Evolutionary conservation across 2,888 invertebrate genomes (phyloP).

Genomic region (Cryptocephalus primarius): DNA sequence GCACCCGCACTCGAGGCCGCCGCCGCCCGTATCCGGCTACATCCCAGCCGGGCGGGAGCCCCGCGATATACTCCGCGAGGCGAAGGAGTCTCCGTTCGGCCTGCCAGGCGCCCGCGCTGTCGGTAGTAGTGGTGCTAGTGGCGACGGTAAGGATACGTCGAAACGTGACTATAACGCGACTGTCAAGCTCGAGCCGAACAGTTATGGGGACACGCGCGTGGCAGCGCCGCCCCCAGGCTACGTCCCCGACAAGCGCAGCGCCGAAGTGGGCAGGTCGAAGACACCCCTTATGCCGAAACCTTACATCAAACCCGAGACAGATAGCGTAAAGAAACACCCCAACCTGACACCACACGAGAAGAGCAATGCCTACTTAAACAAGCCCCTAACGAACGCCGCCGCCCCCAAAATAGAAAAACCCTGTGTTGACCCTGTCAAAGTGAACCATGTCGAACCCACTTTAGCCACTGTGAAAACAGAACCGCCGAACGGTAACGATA

Average conservation of each 20-base stretch:
- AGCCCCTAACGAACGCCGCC: constrained; percentile 30
- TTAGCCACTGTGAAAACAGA: constrained; percentile 3
- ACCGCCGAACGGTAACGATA: constrained; percentile 2
- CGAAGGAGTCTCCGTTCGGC: constrained; percentile 25
- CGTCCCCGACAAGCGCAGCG: constrained; percentile 19
- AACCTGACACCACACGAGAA: constrained; percentile 24
- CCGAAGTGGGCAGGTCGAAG: constrained; percentile 12
- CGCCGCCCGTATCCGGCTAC: constrained; percentile 11
- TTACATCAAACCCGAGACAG: constrained; percentile 24
- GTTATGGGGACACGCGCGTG: constrained; percentile 13
- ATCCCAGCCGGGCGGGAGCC: constrained; percentile 20
- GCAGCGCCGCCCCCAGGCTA: constrained; percentile 5
- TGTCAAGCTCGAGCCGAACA: constrained; percentile 22
- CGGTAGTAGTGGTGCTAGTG: no score
- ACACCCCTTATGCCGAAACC: constrained; percentile 19
- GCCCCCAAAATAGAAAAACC: constrained; percentile 32
- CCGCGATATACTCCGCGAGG: constrained; percentile 29
- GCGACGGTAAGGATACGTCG: constrained; percentile 18
- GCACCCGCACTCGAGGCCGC: constrained; percentile 24
- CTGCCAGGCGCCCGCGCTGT: constrained; percentile 8
- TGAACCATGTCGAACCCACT: constrained; percentile 23
- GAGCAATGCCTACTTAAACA: constrained; percentile 24
- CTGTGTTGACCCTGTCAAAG: constrained; percentile 27
- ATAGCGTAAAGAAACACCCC: constrained; percentile 27
- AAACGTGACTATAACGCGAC: constrained; percentile 29